Base-by-base conservation (phyloP, 2,797 vertebrate genomes). In the Microchirus variegatus region DNA sequence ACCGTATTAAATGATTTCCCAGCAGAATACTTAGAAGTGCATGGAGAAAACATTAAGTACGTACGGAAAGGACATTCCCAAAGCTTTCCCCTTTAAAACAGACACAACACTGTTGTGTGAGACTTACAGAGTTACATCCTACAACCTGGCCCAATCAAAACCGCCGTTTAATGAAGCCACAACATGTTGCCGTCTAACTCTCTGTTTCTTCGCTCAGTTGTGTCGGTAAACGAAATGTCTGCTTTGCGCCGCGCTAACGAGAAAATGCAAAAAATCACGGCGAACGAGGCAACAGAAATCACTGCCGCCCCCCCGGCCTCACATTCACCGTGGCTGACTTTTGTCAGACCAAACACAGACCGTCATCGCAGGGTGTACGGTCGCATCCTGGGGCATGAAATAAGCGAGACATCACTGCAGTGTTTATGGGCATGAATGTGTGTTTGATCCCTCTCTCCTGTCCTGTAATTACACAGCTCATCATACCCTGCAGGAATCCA, bases 1-100 rank as follows among this genome's bases (percentile, higher is more conserved):
- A 50, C 13, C 36, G 12, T 55, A 53, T 84, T 55, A 67, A 46
- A 68, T 44, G 63, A 77, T 80, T 90, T 90, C 87, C 86, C 79
- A 77, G 77, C 80, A 90, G 63, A 77, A 70, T 46, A 35, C 0
- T 3, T 54, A 36, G 75, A 14, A 42, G 64, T 62, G 63, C 41
- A 66, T 60, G 75, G 59, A 69, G 77, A 82, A 84, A 54, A 68
- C 67, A 83, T 84, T 71, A 60, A 52, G 67, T 63, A 49, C 48
- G 40, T 53, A 63, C 36, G 58, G 35, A 65, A 57, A 58, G 18
- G 48, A 73, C 55, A 73, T 85, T 71, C 67, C 61, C 44, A 41
- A 41, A 55, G 53, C 35, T 37, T 58, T 56, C 31, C 41, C 44
- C 31, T 58, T 69, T 16, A 50, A 56, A 67, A 50, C 38, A 44